Evolutionary conservation across 2,797 vertebrate genomes (phyloP).

Genomic region (Muscicapa comitata): DNA sequence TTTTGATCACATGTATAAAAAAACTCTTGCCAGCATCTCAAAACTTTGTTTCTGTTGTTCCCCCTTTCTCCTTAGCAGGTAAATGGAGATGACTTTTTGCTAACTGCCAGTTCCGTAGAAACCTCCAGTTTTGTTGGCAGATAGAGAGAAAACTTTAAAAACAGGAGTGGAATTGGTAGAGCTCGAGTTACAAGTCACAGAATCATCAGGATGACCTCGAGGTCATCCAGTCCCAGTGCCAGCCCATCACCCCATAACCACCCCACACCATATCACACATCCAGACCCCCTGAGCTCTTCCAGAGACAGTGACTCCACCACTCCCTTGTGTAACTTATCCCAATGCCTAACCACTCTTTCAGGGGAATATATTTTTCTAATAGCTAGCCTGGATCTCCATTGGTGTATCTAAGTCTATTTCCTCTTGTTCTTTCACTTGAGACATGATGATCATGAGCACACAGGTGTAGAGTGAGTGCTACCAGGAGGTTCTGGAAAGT

Average conservation of each 20-base stretch:
- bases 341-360: not conserved
- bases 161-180: not conserved
- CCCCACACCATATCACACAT: not conserved
- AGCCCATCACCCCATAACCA: not conserved
- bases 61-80: not conserved
- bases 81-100: not conserved
- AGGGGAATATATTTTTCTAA: not conserved
- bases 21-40: not conserved
- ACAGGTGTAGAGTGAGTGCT: not conserved
- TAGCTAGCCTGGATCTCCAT: not conserved
- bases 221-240: not conserved
- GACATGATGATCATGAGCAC: not conserved
- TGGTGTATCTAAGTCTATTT: not conserved
- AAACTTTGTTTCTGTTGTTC: not conserved
- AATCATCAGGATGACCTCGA: not conserved
- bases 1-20: not conserved
- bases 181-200: not conserved
- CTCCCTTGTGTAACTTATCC: not conserved
- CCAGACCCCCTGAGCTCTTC: not conserved
- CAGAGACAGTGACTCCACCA: not conserved
- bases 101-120: not conserved
- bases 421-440: not conserved
- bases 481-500: not conserved
- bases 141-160: not conserved
- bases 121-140: not conserved